A percentile compares a stretch with the other conserved stretches of the same genome.
Evolutionary conservation across 2,797 vertebrate species (phyloP).

Genomic region (Psittacula derbiana): DNA sequence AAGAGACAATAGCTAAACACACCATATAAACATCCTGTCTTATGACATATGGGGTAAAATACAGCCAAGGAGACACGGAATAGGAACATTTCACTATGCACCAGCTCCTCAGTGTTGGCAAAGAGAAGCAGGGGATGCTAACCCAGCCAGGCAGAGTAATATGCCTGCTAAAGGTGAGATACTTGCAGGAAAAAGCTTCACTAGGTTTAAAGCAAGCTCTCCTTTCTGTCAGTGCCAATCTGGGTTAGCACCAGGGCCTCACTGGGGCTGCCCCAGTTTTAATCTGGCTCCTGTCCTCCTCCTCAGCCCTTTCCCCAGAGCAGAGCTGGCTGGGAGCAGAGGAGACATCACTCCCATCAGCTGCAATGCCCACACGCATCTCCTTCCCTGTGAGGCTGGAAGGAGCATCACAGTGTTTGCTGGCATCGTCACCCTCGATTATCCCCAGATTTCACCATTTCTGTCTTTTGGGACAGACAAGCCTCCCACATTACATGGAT

Average conservation of each 20-base stretch:
- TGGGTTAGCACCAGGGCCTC: background rate
- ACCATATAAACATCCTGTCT: rapidly evolving
- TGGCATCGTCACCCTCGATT: rapidly evolving
- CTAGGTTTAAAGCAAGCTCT: background rate
- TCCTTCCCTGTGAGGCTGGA: background rate
- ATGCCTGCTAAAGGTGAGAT: rapidly evolving
- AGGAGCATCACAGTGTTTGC: background rate
- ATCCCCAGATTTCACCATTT: background rate
- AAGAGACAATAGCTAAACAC: background rate
- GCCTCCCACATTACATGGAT: rapidly evolving
- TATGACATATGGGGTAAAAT: background rate
- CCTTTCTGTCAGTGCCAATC: background rate
- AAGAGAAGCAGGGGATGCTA: background rate
- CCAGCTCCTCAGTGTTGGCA: background rate
- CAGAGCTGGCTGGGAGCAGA: background rate
- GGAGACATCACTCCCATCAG: background rate
- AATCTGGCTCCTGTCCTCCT: background rate
- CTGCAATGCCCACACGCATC: rapidly evolving
- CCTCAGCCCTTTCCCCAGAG: background rate
- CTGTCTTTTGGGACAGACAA: background rate
- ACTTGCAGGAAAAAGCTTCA: background rate
- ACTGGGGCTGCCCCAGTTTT: background rate
- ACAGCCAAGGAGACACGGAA: rapidly evolving
- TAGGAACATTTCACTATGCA: rapidly evolving
- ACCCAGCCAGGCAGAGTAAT: rapidly evolving